Evolutionary conservation across 2,888 invertebrate genomes (phyloP).

Genomic region (Didymodactylos carnosus): DNA sequence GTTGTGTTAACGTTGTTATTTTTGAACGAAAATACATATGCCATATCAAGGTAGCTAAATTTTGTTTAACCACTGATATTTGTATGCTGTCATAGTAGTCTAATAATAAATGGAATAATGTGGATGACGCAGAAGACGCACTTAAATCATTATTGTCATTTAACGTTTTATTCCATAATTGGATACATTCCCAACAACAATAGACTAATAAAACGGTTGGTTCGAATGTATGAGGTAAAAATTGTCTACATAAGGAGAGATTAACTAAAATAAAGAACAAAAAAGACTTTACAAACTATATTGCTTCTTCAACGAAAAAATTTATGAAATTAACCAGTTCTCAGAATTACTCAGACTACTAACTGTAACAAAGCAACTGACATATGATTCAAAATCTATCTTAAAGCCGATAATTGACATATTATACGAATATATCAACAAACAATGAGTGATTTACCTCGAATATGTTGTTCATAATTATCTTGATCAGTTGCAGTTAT

Average conservation of each 20-base stretch:
- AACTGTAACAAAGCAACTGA: too few species aligned
- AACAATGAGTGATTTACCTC: too few species aligned
- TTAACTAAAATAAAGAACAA: background rate
- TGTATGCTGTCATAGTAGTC: background rate
- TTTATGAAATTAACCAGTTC: too few species aligned
- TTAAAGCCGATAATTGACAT: too few species aligned
- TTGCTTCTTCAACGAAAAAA: too few species aligned
- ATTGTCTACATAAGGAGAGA: background rate
- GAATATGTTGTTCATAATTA: too few species aligned
- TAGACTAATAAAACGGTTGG: background rate
- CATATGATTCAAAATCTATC: too few species aligned
- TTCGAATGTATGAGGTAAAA: background rate
- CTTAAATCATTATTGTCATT: too few species aligned
- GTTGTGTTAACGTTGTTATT: background rate
- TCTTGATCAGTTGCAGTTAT: too few species aligned
- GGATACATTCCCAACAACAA: background rate
- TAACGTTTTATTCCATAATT: background rate
- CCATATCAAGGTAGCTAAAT: background rate
- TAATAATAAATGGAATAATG: background rate
- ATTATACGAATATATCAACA: too few species aligned
- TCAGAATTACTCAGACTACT: too few species aligned
- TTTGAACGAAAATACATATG: background rate
- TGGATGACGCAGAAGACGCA: background rate
- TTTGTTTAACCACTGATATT: background rate
- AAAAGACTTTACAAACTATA: too few species aligned